phyloP scores from a whole-genome alignment of 2,888 invertebrate genomes.

The Agonum fuliginosum region DNA sequence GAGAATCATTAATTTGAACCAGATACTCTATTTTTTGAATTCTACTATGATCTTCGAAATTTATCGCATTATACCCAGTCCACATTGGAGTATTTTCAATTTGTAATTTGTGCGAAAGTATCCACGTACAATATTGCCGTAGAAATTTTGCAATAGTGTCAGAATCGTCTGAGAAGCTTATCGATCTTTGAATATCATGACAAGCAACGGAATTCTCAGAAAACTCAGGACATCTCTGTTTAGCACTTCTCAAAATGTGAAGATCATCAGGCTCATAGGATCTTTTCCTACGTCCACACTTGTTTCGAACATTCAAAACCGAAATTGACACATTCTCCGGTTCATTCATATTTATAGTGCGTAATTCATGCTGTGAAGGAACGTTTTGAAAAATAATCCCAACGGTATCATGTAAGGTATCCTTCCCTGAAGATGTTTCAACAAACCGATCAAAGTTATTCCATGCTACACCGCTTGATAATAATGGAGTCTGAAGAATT shows the following conservation, averaged over 20 bases:
- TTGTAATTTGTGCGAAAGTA: slow-evolving; percentile 60
- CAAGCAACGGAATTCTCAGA: slow-evolving; percentile 12
- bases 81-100: slow-evolving; percentile 63
- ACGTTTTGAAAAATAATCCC: slow-evolving; percentile 48
- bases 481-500: slow-evolving; percentile 38
- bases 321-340: slow-evolving; percentile 30
- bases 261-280: no score
- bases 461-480: slow-evolving; percentile 60
- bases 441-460: slow-evolving; percentile 56
- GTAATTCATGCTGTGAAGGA: slow-evolving; percentile 56
- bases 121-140: slow-evolving; percentile 51
- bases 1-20: slow-evolving; percentile 58
- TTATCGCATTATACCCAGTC: slow-evolving; percentile 58
- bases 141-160: not conserved
- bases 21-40: slow-evolving; percentile 64
- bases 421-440: slow-evolving; percentile 28
- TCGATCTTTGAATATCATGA: not conserved
- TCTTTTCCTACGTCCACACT: slow-evolving; percentile 59
- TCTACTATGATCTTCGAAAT: slow-evolving; percentile 48
- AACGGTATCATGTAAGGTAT: slow-evolving; percentile 63
- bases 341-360: slow-evolving; percentile 57
- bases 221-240: no score
- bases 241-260: no score
- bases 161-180: not conserved
- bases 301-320: slow-evolving; percentile 7